Conservation (phyloP, 2,113 vertebrate species). For the Apodemus speciosus region DNA sequence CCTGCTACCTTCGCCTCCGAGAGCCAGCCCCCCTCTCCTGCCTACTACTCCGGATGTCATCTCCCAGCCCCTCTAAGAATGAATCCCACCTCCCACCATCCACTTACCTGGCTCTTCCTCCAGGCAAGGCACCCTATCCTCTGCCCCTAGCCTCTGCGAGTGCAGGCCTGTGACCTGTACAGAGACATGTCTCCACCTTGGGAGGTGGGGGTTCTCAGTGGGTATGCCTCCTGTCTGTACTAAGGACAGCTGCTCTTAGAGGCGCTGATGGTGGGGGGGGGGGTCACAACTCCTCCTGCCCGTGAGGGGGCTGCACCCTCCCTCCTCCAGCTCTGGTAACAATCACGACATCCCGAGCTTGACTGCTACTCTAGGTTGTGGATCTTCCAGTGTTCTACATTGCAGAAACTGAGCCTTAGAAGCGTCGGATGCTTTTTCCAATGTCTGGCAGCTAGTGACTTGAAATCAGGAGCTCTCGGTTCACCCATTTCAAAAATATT, state of each 20-base stretch:
- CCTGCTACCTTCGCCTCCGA: constrained; percentile 26
- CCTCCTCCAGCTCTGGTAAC: not conserved
- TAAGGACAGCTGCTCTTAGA: not conserved
- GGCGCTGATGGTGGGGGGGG: not conserved
- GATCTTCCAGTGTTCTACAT: not conserved
- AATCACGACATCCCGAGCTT: not conserved
- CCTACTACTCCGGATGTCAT: not conserved
- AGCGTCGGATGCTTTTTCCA: not conserved
- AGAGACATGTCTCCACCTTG: not conserved
- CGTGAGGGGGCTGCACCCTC: not conserved
- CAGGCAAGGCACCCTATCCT: not conserved
- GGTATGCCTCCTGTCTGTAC: not conserved
- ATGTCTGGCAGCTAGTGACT: not conserved
- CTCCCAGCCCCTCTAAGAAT: not conserved
- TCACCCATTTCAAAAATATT: not conserved
- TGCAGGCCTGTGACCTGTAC: not conserved
- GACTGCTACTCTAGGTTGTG: not conserved
- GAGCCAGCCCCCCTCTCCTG: constrained; percentile 20
- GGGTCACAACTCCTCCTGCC: not conserved
- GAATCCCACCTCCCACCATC: not conserved
- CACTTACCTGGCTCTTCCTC: not conserved
- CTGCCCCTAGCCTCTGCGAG: not conserved
- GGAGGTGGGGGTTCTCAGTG: not conserved
- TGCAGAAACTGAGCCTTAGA: not conserved
- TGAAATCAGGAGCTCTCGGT: not conserved